Conservation (phyloP, 2,113 vertebrate species). For the Planiliza haematocheilus region DNA sequence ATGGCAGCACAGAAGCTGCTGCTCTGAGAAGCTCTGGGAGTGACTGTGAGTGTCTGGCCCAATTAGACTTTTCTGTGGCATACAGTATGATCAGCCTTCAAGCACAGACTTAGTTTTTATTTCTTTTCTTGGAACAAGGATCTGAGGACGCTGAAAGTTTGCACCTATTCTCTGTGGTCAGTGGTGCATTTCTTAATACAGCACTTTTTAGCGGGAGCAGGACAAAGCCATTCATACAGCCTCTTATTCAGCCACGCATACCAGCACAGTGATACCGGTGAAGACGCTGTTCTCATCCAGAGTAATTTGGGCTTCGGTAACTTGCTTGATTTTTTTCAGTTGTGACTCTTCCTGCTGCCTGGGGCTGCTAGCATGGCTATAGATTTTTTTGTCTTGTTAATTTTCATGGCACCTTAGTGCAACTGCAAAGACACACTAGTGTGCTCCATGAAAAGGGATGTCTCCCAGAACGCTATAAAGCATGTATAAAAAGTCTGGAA, state of each 20-base stretch:
- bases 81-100: background rate
- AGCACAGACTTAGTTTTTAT: background rate
- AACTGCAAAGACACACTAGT: background rate
- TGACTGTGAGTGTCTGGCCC: background rate
- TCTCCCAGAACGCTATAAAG: no score
- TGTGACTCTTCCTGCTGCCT: background rate
- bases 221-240: background rate
- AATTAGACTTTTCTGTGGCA: background rate
- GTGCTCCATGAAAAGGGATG: background rate
- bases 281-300: background rate
- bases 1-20: background rate
- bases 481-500: no score
- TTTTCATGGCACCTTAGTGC: background rate
- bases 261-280: background rate
- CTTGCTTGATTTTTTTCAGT: slow-evolving; percentile 18
- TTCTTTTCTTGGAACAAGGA: background rate
- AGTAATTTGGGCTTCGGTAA: slow-evolving; percentile 19
- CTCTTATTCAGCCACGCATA: background rate
- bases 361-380: background rate
- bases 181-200: background rate
- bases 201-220: background rate
- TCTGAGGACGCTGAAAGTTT: background rate
- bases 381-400: slow-evolving; percentile 13
- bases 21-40: background rate
- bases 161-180: background rate